A percentile compares a stretch with the other conserved stretches of the same genome.
phyloP scores from a whole-genome alignment of 2,888 invertebrate genomes.

The Trichogramma dendrolimi region DNA sequence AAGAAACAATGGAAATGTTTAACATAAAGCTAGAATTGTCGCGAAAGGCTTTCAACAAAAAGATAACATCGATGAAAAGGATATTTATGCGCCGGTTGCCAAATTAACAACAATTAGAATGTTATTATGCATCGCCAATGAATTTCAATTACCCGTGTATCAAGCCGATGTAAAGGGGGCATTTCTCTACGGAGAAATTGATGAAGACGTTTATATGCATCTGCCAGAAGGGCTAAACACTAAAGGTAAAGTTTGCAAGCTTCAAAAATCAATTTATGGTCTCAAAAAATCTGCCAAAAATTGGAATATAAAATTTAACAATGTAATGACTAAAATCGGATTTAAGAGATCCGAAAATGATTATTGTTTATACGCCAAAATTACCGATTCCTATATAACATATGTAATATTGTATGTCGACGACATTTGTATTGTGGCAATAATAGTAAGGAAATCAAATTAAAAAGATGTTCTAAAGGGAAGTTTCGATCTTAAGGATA shows the following conservation, averaged over 20 bases:
- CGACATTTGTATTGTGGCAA: conserved; percentile 28
- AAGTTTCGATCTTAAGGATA: conserved; percentile 8
- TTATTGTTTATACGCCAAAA: conserved; percentile 23
- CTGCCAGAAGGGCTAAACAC: conserved; percentile 10
- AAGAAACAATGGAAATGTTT: not conserved
- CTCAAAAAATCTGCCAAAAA: too few relatives aligned
- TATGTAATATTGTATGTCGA: conserved; percentile 30
- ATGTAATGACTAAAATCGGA: conserved; percentile 19
- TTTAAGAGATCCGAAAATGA: conserved; percentile 25
- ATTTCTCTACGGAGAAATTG: conserved; percentile 7
- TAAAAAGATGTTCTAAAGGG: conserved; percentile 14
- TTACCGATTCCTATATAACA: conserved; percentile 8
- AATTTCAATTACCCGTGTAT: too few relatives aligned
- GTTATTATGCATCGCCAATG: too few relatives aligned
- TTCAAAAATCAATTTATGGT: conserved; percentile 28
- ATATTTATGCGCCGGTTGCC: too few relatives aligned
- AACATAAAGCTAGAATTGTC: conserved; percentile 3
- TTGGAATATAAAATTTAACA: conserved; percentile 28
- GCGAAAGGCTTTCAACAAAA: not conserved
- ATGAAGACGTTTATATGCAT: too few relatives aligned
- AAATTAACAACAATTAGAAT: too few relatives aligned
- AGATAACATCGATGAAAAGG: not conserved
- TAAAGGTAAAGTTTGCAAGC: conserved; percentile 14
- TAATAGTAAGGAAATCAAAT: conserved; percentile 19
- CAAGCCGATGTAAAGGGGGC: conserved; percentile 14